Base-by-base conservation (phyloP, 1,140 invertebrate species). In the Glomeris maerens region DNA sequence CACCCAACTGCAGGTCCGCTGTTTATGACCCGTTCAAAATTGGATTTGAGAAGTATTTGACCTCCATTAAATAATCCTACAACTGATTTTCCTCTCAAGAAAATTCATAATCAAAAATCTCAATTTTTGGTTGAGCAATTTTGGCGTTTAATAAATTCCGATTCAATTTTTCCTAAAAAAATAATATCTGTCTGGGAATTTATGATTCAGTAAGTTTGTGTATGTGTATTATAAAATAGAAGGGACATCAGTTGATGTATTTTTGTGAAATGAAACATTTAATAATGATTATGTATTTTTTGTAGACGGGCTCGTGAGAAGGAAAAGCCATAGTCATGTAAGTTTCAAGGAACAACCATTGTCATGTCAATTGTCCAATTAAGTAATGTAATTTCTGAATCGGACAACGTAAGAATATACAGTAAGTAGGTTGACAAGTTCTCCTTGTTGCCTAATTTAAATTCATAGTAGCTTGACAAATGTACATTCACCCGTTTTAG, bases 1-100 rank as follows among this genome's bases (percentile, higher is more conserved):
- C 89, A 98, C 73, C 94, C 94, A 0, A 83, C 85, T 59, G 85
- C 89, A 45, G 84, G 83, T 28, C 95, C 94, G 28, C 82, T 98
- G 59, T 98, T 98, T 70, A 82, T 98, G 72, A 87, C 91, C 66
- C 78, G 90, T 53, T 96, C 91, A 2, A 91, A 89, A 71, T 79
- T 81, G 59, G 81, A 87, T 52, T 78, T 89, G 54, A 86, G 90
- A 71, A 92, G 79, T 81, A n/a, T n/a, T n/a, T n/a, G n/a, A n/a
- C n/a, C n/a, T n/a, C n/a, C n/a, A n/a, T n/a, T n/a, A n/a, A n/a
- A n/a, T n/a, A n/a, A n/a, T n/a, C n/a, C n/a, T n/a, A n/a, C n/a
- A n/a, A n/a, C n/a, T n/a, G n/a, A n/a, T n/a, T n/a, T n/a, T n/a
- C n/a, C n/a, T n/a, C n/a, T n/a, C n/a, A n/a, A n/a, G n/a, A n/a